Evolutionary conservation across 64 coral and sea anemone genomes (phyloP).

Genomic region (Montipora cactus): DNA sequence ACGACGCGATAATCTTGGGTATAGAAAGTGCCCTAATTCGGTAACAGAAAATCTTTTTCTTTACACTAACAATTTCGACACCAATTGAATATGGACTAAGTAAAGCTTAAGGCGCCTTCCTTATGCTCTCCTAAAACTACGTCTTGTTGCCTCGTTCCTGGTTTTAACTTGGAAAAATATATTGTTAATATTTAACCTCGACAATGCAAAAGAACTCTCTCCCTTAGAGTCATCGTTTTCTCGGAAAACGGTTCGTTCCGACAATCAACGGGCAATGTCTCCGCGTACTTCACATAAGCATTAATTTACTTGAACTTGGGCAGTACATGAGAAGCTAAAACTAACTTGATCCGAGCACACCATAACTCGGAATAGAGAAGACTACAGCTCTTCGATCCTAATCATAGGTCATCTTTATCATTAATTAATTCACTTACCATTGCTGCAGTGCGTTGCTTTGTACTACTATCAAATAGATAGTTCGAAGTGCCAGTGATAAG

Average conservation of each 20-base stretch:
- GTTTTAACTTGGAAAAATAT: neutral
- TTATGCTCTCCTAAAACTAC: neutral
- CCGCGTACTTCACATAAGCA: neutral
- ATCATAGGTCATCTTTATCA: neutral
- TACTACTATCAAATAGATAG: neutral
- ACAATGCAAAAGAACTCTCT: neutral
- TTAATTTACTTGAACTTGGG: neutral
- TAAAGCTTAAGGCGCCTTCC: neutral
- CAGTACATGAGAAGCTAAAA: neutral
- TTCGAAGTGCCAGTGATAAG: slow-evolving; percentile 3
- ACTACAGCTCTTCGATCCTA: neutral
- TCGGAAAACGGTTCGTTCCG: slow-evolving; percentile 2
- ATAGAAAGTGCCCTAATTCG: too few relatives aligned
- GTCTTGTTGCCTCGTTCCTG: neutral
- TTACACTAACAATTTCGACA: neutral
- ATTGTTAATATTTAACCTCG: neutral
- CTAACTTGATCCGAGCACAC: neutral
- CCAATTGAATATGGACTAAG: neutral
- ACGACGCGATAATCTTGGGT: neutral
- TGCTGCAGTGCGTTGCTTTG: neutral
- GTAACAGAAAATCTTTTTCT: neutral
- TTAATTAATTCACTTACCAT: neutral
- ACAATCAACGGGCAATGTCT: neutral
- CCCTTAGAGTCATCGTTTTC: neutral
- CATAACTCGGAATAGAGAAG: slow-evolving; percentile 4